These are phyloP conservation scores for Cloeon dipterum DNA, from an alignment of 2,888 invertebrate species.

Conservation along the genomic window DNA sequence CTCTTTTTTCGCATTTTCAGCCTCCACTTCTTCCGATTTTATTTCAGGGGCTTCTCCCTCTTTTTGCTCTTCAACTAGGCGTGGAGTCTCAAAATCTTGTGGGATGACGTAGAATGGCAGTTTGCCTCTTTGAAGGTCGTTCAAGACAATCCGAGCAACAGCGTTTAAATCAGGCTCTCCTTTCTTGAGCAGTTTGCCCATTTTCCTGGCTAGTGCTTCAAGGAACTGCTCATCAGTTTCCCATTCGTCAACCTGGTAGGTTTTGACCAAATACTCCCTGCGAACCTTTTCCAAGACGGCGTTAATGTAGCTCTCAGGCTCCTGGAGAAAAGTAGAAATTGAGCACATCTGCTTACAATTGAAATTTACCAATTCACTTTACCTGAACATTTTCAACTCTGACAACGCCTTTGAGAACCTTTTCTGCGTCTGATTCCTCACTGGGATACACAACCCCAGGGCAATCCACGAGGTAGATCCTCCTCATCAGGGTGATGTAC, in stretches of 20 bases:
- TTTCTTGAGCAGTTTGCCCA: slow-evolving; percentile 80
- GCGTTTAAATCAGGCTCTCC: slow-evolving; percentile 88
- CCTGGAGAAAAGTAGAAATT: no score
- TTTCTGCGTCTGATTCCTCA: slow-evolving; percentile 63
- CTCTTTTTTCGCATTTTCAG: slow-evolving; percentile 19
- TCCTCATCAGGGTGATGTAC: slow-evolving; percentile 91
- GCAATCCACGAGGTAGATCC: slow-evolving; percentile 94
- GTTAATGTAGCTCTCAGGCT: slow-evolving; percentile 85
- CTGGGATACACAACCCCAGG: slow-evolving; percentile 97
- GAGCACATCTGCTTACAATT: no score
- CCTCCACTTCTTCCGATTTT: slow-evolving; percentile 8
- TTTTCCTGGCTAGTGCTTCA: slow-evolving; percentile 64
- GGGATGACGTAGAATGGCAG: slow-evolving; percentile 85
- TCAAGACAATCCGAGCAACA: slow-evolving; percentile 82
- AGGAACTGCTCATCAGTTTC: slow-evolving; percentile 64
- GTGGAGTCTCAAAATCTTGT: slow-evolving; percentile 51
- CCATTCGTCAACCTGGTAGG: slow-evolving; percentile 75
- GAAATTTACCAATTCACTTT: no score
- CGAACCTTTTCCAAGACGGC: slow-evolving; percentile 70
- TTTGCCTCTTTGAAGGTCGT: slow-evolving; percentile 97
- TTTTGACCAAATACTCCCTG: slow-evolving; percentile 68
- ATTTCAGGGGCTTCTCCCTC: slow-evolving; percentile 8
- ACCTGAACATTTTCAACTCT: slow-evolving; percentile 86
- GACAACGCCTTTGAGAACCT: slow-evolving; percentile 92
- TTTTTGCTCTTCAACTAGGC: slow-evolving; percentile 18